A percentile compares a stretch with the other conserved stretches of the same genome.
Evolutionary conservation across 2,113 vertebrate genomes (phyloP).

Genomic region (Xenus cinereus): DNA sequence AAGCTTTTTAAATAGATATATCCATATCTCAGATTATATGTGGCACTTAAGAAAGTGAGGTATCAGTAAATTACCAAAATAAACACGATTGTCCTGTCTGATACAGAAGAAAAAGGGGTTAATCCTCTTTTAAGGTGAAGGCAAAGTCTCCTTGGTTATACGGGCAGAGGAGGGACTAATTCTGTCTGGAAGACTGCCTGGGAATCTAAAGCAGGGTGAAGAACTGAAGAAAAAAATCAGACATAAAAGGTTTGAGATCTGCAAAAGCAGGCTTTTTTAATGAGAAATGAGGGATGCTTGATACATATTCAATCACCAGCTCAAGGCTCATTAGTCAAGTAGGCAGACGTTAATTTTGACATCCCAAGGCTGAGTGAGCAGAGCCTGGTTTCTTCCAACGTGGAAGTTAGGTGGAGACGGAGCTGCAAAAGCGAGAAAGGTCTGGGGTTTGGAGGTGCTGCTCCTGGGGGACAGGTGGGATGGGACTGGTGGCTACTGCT

Average conservation of each 20-base stretch:
- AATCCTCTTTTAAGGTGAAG: neutral
- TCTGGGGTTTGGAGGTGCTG: neutral
- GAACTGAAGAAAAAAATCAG: neutral
- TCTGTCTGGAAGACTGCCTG: neutral
- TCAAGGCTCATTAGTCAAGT: constrained; percentile 16
- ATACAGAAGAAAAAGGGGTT: neutral
- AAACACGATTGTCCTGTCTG: neutral
- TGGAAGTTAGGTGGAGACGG: neutral
- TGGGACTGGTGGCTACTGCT: neutral
- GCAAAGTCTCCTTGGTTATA: neutral
- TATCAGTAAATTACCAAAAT: neutral
- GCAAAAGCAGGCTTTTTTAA: neutral
- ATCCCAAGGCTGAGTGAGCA: neutral
- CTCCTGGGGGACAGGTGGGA: neutral
- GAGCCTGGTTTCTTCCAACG: neutral
- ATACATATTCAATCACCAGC: neutral
- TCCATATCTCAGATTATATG: neutral
- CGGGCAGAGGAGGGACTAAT: neutral
- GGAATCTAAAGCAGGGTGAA: rapidly evolving
- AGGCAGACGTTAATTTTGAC: constrained; percentile 15
- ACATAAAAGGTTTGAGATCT: neutral
- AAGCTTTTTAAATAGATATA: neutral
- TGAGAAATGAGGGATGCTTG: neutral
- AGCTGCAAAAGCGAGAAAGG: neutral
- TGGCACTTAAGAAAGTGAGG: neutral